Percentiles rank a stretch among this genome's conserved stretches.
phyloP scores from a whole-genome alignment of 1,140 invertebrate species.

The Bombus confusus region DNA sequence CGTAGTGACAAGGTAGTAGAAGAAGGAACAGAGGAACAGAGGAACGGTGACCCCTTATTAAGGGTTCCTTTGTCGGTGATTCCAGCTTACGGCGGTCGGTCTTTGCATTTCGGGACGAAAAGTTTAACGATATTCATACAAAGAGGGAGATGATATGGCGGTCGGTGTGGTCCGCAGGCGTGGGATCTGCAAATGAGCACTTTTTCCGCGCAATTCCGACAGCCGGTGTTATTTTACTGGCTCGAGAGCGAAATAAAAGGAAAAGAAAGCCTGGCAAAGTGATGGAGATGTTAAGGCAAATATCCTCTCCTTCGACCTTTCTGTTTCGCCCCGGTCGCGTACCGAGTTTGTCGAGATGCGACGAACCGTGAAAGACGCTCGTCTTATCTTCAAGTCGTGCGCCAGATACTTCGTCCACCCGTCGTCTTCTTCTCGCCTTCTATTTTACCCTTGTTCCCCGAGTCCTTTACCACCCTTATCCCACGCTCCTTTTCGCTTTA shows the following conservation, averaged over 20 bases:
- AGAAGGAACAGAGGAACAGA: too few species aligned
- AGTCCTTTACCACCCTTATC: not conserved
- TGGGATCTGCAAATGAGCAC: conserved; percentile 67
- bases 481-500: not conserved
- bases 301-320: conserved; percentile 43
- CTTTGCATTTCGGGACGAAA: conserved; percentile 46
- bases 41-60: conserved; percentile 46
- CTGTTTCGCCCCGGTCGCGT: conserved; percentile 35
- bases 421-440: not conserved
- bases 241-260: conserved; percentile 52
- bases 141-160: conserved; percentile 54
- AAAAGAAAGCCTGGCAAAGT: conserved; percentile 43
- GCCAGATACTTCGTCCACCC: conserved; percentile 29
- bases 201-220: conserved; percentile 66
- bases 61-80: conserved; percentile 45
- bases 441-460: not conserved
- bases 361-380: conserved; percentile 65
- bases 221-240: conserved; percentile 50
- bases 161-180: conserved; percentile 14
- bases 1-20: not conserved
- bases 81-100: conserved; percentile 43
- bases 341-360: conserved; percentile 61
- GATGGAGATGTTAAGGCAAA: conserved; percentile 65
- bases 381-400: conserved; percentile 52
- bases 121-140: conserved; percentile 68